Base-by-base conservation (phyloP, 1,140 invertebrate genomes). In the Tetragnatha versicolor region DNA sequence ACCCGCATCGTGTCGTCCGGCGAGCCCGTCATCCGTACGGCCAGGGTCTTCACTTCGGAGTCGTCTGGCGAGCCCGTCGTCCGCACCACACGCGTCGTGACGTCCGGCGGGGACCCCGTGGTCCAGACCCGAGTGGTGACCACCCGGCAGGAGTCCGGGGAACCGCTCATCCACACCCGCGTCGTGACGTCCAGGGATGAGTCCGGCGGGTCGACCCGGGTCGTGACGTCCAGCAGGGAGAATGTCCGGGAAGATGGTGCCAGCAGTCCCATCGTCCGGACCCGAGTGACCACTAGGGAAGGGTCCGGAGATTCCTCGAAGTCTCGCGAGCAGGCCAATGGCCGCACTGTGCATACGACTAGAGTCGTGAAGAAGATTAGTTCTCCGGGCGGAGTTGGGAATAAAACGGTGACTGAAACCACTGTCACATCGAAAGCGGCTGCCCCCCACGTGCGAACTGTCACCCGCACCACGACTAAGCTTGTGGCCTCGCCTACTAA, bases 371-470 rank as follows among this genome's bases (percentile, higher is more conserved):
- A 68, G 22, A 45, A 69, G 35, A 35, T 68, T 5, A 37, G 47
- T 3, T 39, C 33, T 10, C 55, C 72, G 4, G 12, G n/a, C 22
- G 39, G 29, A 10, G 47, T 27, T 2, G 73, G 22, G 2, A 66
- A 65, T 37, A 68, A 69, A 60, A 79, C 76, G 9, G 65, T 79
- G 3, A 79, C 76, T 25, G 63, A 79, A 29, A 79, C 76, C 6
- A 68, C 65, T 2, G 76, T 79, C 20, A 79, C 76, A 6, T 78
- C 76, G 1, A 69, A 69, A 9, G 27, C 33, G 22, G 25, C 63
- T n/a, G 51, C 73, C 9, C 76, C 76, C 12, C 63, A 79, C 2
- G 76, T 79, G 14, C 49, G 76, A 12, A 79, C 76, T 47, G 76
- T 79, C n/a, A 79, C 76, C 33, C 35, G 65, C 2, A 79, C 76